Evolutionary conservation across 2,888 invertebrate species (phyloP).

Genomic region (Tetramorium bicarinatum): DNA sequence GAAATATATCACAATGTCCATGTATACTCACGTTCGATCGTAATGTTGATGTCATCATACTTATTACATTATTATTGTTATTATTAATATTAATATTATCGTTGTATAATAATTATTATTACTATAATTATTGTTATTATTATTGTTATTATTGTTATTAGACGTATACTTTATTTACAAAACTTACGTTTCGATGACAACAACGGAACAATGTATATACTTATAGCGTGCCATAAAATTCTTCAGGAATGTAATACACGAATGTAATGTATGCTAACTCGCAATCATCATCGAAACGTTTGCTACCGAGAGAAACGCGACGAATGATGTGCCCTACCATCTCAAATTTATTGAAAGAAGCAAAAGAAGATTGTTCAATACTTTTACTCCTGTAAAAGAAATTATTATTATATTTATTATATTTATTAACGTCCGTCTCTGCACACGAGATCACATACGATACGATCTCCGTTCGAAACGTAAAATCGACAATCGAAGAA

Average conservation of each 20-base stretch:
- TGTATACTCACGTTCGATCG: slow-evolving; percentile 80
- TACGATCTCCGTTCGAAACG: slow-evolving; percentile 33
- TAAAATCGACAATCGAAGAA: slow-evolving; percentile 53
- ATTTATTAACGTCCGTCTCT: slow-evolving; percentile 2
- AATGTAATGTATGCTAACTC: slow-evolving; percentile 44
- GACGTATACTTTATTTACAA: slow-evolving; percentile 83
- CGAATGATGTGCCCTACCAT: slow-evolving; percentile 14
- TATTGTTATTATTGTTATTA: slow-evolving; percentile 75
- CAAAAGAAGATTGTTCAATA: not conserved
- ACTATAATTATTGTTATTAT: slow-evolving; percentile 72
- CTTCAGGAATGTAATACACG: slow-evolving; percentile 62
- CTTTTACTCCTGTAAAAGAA: not conserved
- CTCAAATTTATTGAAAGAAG: slow-evolving; percentile 23
- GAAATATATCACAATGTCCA: slow-evolving; percentile 85
- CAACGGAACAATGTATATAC: slow-evolving; percentile 72
- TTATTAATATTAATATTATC: slow-evolving; percentile 64
- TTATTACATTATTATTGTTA: slow-evolving; percentile 60
- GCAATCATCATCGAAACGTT: slow-evolving; percentile 45
- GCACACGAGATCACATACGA: slow-evolving; percentile 33
- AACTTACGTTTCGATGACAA: slow-evolving; percentile 75
- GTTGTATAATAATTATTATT: slow-evolving; percentile 74
- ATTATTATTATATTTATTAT: slow-evolving; percentile 17
- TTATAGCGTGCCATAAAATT: slow-evolving; percentile 63
- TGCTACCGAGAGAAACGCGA: slow-evolving; percentile 14
- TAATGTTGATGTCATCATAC: slow-evolving; percentile 64